A percentile compares a stretch with the other conserved stretches of the same genome.
Conservation (phyloP, 2,888 invertebrate species). For the Conchocele bisecta region DNA sequence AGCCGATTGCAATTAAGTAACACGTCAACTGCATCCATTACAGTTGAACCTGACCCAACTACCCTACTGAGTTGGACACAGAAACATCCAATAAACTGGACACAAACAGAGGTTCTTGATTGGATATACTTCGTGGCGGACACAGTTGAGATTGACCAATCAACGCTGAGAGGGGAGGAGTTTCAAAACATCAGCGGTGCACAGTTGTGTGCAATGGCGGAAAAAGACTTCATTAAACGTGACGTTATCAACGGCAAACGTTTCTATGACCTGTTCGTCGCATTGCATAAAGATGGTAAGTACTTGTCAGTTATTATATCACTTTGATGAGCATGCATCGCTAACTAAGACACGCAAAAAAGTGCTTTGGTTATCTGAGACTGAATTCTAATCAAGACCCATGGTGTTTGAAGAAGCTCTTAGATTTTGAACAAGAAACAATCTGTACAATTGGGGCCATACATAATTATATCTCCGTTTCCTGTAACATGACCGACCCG, state of each 20-base stretch:
- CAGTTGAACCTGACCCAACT: constrained; percentile 47
- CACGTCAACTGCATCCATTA: not conserved
- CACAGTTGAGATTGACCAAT: constrained; percentile 67
- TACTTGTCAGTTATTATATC: too few relatives aligned
- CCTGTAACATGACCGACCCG: too few relatives aligned
- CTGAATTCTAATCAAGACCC: too few relatives aligned
- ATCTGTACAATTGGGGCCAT: too few relatives aligned
- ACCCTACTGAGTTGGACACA: constrained; percentile 70
- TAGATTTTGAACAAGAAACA: too few relatives aligned
- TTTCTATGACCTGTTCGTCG: constrained; percentile 61
- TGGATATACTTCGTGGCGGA: constrained; percentile 74
- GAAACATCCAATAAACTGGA: constrained; percentile 74
- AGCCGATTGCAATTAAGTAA: not conserved
- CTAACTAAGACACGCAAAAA: too few relatives aligned
- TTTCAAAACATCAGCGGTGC: constrained; percentile 71
- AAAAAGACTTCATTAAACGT: constrained; percentile 64
- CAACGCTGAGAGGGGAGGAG: constrained; percentile 71
- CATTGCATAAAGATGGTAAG: constrained; percentile 56
- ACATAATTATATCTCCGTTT: too few relatives aligned
- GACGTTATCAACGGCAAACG: constrained; percentile 70
- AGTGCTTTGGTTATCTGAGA: too few relatives aligned
- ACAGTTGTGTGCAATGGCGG: constrained; percentile 68
- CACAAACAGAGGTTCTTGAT: constrained; percentile 70
- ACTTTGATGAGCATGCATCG: too few relatives aligned
- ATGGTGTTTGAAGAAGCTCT: too few relatives aligned